phyloP scores from a whole-genome alignment of 1,140 invertebrate genomes.

The Andricus grossulariae region DNA sequence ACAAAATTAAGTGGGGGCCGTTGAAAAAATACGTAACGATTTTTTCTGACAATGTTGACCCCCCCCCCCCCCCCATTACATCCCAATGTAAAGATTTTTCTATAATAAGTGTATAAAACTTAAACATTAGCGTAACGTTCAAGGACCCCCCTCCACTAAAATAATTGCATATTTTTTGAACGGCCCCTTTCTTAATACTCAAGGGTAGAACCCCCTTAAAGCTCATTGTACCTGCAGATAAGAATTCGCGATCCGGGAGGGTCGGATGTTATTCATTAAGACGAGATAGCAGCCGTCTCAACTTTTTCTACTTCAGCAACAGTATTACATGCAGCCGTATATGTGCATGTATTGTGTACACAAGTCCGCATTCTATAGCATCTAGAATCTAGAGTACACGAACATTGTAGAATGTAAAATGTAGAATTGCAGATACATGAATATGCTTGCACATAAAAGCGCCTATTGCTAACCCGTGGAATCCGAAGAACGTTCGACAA shows the following conservation, averaged over 20 bases:
- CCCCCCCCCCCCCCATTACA: no score
- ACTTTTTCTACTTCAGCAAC: neutral
- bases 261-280: constrained; percentile 33
- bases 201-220: no score
- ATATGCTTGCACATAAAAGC: constrained; percentile 17
- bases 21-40: no score
- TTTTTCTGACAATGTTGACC: no score
- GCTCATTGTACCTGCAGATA: neutral
- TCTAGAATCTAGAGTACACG: neutral
- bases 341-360: neutral
- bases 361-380: neutral
- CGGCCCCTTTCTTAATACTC: no score
- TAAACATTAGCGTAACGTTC: no score
- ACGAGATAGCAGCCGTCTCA: constrained; percentile 30
- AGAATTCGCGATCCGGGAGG: constrained; percentile 36
- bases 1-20: no score
- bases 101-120: no score
- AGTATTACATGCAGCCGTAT: no score
- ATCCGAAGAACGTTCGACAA: constrained; percentile 28
- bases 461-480: constrained; percentile 22
- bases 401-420: neutral
- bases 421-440: constrained; percentile 11
- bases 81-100: no score
- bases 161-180: no score
- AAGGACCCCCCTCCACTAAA: no score